phyloP scores from a whole-genome alignment of 2,888 invertebrate species.

The Imbricaverruca yamaguchii region DNA sequence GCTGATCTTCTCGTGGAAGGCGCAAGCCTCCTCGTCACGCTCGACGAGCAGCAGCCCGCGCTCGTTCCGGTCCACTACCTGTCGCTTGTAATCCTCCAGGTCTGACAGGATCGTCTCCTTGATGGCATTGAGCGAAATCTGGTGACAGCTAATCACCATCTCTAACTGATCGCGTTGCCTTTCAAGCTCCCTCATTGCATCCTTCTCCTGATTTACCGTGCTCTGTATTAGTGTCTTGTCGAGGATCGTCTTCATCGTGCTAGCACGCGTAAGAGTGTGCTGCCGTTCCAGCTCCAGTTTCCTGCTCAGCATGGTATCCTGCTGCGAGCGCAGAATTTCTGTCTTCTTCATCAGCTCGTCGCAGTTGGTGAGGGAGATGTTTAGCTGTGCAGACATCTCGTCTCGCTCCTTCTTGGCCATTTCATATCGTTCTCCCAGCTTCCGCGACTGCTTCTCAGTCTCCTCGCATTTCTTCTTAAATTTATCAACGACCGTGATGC shows the following conservation, averaged over 20 bases:
- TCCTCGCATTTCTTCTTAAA: background rate
- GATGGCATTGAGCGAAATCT: background rate
- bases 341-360: conserved; percentile 4
- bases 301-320: conserved; percentile 14
- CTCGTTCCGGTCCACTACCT: conserved; percentile 11
- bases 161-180: background rate
- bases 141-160: background rate
- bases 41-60: background rate
- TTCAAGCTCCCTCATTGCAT: background rate
- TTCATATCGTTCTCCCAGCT: background rate
- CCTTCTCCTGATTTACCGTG: conserved; percentile 15
- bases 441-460: background rate
- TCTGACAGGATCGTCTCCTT: background rate
- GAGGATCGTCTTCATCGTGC: background rate
- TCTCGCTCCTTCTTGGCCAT: conserved; percentile 2
- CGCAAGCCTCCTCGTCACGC: conserved; percentile 15
- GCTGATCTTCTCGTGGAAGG: conserved; percentile 4
- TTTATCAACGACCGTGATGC: conserved; percentile 7
- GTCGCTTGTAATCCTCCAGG: background rate
- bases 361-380: conserved; percentile 10
- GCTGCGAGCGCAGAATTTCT: background rate
- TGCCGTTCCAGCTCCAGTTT: conserved; percentile 10
- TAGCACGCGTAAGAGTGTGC: background rate
- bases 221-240: conserved; percentile 12
- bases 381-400: conserved; percentile 10